phyloP scores from a whole-genome alignment of 2,113 vertebrate genomes.

The Nycticebus coucang region DNA sequence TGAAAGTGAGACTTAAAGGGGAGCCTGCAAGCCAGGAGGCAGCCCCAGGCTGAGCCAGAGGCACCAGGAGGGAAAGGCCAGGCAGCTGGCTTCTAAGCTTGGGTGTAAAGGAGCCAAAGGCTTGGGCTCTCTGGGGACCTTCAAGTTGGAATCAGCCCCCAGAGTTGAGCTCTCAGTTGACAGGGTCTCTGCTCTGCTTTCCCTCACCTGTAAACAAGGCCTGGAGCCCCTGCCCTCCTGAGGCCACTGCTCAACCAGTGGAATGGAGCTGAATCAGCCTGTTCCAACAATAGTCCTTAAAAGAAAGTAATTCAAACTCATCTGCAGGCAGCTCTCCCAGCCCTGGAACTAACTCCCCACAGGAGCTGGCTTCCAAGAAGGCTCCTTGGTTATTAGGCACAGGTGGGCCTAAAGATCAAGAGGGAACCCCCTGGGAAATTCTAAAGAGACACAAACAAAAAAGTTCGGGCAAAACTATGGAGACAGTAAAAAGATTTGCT shows the following conservation, averaged over 20 bases:
- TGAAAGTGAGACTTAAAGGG: slow-evolving; percentile 78
- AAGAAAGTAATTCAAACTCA: background rate
- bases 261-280: background rate
- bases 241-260: background rate
- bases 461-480: background rate
- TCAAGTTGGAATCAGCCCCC: background rate
- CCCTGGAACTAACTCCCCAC: background rate
- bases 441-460: background rate
- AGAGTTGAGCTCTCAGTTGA: background rate
- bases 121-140: slow-evolving; percentile 11
- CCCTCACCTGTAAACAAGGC: background rate
- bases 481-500: background rate
- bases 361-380: background rate
- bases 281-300: background rate
- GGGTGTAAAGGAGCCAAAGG: slow-evolving; percentile 29
- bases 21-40: slow-evolving; percentile 76
- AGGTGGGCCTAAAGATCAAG: background rate
- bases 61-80: slow-evolving; percentile 41
- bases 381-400: background rate
- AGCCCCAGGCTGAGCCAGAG: slow-evolving; percentile 75
- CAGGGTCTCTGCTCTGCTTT: background rate
- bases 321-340: background rate
- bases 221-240: background rate
- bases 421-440: slow-evolving; percentile 32
- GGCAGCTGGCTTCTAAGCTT: slow-evolving; percentile 61